Conservation (phyloP, 2,888 invertebrate species). For the Stomorhina lunata region DNA sequence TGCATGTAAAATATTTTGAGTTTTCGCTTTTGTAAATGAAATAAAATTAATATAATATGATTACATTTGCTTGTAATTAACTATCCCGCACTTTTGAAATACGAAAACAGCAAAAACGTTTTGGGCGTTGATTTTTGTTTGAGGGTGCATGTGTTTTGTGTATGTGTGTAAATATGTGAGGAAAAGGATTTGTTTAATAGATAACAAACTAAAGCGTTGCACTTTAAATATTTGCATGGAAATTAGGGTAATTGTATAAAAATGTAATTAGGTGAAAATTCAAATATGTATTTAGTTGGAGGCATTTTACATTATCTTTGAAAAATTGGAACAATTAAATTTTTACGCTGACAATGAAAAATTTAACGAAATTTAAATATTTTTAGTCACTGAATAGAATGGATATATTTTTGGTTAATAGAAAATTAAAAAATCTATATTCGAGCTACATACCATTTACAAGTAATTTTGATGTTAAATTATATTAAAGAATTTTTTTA, state of each 20-base stretch:
- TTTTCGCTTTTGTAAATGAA: slow-evolving; percentile 5
- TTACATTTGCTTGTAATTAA: slow-evolving; percentile 51
- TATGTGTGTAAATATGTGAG: background rate
- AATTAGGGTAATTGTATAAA: slow-evolving; percentile 11
- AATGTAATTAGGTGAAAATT: background rate
- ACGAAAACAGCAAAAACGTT: background rate
- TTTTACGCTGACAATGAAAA: too few species aligned
- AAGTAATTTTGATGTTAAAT: too few species aligned
- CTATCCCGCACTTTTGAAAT: slow-evolving; percentile 25
- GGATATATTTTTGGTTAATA: too few species aligned
- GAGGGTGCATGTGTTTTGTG: background rate
- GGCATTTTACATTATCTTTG: too few species aligned
- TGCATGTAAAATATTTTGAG: slow-evolving; percentile 35
- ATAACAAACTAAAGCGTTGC: background rate
- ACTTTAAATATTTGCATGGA: slow-evolving; percentile 9
- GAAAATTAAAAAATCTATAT: too few species aligned
- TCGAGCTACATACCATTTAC: too few species aligned
- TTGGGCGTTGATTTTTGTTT: background rate
- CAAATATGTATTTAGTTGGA: too few species aligned
- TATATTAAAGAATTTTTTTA: too few species aligned
- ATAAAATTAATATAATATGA: slow-evolving; percentile 54
- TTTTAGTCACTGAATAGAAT: too few species aligned
- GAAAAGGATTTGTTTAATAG: background rate
- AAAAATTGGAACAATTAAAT: too few species aligned
- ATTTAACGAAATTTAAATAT: too few species aligned